Conservation (phyloP, 2,797 vertebrate species). For the Enteromius paludinosus region DNA sequence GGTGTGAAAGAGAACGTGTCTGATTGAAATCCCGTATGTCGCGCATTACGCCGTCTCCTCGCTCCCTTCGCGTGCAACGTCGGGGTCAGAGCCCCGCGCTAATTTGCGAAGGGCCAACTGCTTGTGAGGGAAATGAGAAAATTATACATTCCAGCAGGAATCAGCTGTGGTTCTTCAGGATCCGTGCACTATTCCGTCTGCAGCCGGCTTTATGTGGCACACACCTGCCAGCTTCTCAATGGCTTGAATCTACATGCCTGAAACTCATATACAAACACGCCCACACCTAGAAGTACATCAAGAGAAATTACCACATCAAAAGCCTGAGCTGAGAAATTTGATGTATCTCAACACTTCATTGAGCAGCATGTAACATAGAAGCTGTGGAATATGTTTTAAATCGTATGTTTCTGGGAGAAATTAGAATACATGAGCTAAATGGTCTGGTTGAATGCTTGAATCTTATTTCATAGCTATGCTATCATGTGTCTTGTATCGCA, state of each 20-base stretch:
- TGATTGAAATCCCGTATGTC: conserved; percentile 77
- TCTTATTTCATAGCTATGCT: neutral
- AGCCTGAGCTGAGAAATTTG: conserved; percentile 14
- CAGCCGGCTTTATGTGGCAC: conserved; percentile 59
- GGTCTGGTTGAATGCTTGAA: neutral
- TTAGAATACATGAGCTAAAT: neutral
- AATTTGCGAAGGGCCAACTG: conserved; percentile 80
- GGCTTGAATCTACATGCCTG: conserved; percentile 19
- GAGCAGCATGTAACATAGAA: neutral
- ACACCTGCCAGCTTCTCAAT: conserved; percentile 62
- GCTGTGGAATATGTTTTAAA: neutral
- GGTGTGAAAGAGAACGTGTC: conserved; percentile 73
- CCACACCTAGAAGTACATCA: conserved; percentile 42
- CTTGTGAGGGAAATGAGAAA: conserved; percentile 83
- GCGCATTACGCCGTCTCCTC: conserved; percentile 64
- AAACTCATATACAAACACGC: conserved; percentile 37
- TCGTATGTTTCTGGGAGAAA: neutral
- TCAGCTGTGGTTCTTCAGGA: conserved; percentile 74
- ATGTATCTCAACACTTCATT: conserved; percentile 16
- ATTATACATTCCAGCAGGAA: conserved; percentile 81
- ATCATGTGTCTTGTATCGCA: neutral
- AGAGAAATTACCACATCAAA: conserved; percentile 18
- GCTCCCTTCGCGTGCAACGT: conserved; percentile 61
- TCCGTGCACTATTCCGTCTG: conserved; percentile 66
- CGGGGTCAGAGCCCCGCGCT: conserved; percentile 79